Conservation (phyloP, 37 sponge, comb jelly and placozoan species). For the Corticium candelabrum region DNA sequence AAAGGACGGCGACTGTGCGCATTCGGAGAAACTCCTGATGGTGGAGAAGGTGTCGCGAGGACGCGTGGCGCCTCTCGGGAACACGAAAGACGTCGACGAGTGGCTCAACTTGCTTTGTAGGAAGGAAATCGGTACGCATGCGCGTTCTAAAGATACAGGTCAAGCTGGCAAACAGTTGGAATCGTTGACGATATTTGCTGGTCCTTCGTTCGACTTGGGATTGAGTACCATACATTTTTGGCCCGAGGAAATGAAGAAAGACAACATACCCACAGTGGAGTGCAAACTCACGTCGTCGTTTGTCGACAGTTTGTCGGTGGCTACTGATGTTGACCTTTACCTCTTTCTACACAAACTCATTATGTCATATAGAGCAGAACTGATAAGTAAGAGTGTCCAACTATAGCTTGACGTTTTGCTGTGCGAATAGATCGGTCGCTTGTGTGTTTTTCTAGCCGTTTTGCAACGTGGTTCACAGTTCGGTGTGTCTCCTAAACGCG, state of each 20-base stretch:
- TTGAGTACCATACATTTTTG: constrained; percentile 74
- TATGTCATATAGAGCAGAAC: constrained; percentile 51
- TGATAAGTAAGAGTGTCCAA: constrained; percentile 7
- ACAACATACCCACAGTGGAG: constrained; percentile 39
- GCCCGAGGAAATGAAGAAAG: constrained; percentile 20
- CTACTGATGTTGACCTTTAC: constrained; percentile 79
- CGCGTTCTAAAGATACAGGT: too few relatives aligned
- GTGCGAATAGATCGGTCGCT: too few relatives aligned
- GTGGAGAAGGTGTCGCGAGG: neutral
- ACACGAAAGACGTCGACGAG: neutral
- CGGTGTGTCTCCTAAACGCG: too few relatives aligned
- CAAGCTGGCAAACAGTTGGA: neutral
- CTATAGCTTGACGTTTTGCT: too few relatives aligned
- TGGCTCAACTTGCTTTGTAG: neutral
- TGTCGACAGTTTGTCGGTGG: constrained; percentile 52
- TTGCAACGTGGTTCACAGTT: too few relatives aligned
- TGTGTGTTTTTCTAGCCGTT: neutral
- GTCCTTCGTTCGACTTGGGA: constrained; percentile 47
- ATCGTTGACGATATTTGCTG: constrained; percentile 22
- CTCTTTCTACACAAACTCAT: constrained; percentile 84
- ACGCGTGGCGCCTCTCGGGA: neutral
- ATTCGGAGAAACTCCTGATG: neutral
- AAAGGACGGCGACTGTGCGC: neutral
- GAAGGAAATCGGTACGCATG: neutral
- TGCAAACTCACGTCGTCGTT: constrained; percentile 56